Evolutionary conservation across 2,113 vertebrate genomes (phyloP), one percentile per base, ranked within the genome.

Genomic region (Manacus vitellinus): DNA sequence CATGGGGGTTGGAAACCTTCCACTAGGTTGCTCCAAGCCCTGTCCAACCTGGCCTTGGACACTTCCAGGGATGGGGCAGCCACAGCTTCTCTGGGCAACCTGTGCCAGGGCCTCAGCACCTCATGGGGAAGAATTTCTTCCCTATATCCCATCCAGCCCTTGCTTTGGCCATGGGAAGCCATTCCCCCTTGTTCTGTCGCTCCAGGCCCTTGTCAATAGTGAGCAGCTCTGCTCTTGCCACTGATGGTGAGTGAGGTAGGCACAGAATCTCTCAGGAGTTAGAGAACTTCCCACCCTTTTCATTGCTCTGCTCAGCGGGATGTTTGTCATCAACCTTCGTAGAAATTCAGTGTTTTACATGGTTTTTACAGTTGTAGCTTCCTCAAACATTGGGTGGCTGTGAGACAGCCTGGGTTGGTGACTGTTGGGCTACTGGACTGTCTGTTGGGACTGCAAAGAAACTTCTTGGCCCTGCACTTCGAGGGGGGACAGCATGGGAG

Each of bases 11-110:
- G 49, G 46, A 82, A 55, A 41, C 30, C 30, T 62, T 0, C 24
- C 78, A 54, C 30, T 2, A 0, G 54, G 24, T 0, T 46, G 62
- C 37, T 89, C 77, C 68, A 11, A 59, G 6, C 43, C 33, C 37
- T 0, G 0, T 23, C 51, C 46, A 67, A 0, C 33, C 61, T 59
- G 33, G 54, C 54, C 70, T 54, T 75, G 62, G n/a, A 0, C 54
- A 35, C 62, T 76, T 0, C 28, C 78, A 89, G 39, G 33, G 52
- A 28, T 52, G 61, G 46, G 16, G 12, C 87, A 74, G 70, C 61
- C 87, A 2, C 46, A 61, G 54, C 54, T 89, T 0, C 61, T 75
- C 54, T 68, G 77, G 44, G 52, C 28, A 59, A 28, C 33, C 70
- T 82, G 68, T 59, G 52, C 37, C 70, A 89, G 70, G 54, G 54